Evolutionary conservation across 2,113 vertebrate genomes (phyloP).

Genomic region (Indicator maculatus): DNA sequence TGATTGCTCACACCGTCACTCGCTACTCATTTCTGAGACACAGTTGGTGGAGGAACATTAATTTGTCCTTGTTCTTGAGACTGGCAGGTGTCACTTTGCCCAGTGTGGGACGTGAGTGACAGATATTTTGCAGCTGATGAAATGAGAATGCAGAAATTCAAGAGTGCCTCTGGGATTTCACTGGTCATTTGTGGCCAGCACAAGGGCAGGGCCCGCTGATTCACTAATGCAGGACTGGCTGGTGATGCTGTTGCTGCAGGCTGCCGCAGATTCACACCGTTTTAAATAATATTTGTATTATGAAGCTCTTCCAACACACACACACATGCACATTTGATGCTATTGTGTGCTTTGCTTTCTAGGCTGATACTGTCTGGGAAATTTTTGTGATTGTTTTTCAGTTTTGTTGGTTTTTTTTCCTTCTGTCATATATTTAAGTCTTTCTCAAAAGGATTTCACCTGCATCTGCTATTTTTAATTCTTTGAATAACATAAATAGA

Average conservation of each 20-base stretch:
- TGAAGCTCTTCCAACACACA: constrained; percentile 6
- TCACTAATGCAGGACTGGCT: constrained; percentile 71
- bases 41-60: constrained; percentile 77
- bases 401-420: background rate
- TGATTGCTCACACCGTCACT: constrained; percentile 31
- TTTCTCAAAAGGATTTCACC: constrained; percentile 65
- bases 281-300: constrained; percentile 75
- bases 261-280: constrained; percentile 46
- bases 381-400: constrained; percentile 57
- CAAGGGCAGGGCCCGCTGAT: constrained; percentile 86
- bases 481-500: constrained; percentile 25
- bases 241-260: constrained; percentile 53
- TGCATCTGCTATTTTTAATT: constrained; percentile 30
- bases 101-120: constrained; percentile 86
- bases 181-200: constrained; percentile 94
- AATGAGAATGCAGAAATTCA: constrained; percentile 93
- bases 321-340: background rate
- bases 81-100: constrained; percentile 97
- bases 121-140: constrained; percentile 87
- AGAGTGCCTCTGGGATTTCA: constrained; percentile 93
- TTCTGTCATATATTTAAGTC: constrained; percentile 19
- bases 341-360: constrained; percentile 39
- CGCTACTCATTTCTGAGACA: constrained; percentile 65
- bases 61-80: constrained; percentile 92
- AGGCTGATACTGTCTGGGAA: constrained; percentile 24